These are phyloP conservation scores for Atta cephalotes DNA, from an alignment of 1,140 invertebrate genomes.

Conservation along the genomic window DNA sequence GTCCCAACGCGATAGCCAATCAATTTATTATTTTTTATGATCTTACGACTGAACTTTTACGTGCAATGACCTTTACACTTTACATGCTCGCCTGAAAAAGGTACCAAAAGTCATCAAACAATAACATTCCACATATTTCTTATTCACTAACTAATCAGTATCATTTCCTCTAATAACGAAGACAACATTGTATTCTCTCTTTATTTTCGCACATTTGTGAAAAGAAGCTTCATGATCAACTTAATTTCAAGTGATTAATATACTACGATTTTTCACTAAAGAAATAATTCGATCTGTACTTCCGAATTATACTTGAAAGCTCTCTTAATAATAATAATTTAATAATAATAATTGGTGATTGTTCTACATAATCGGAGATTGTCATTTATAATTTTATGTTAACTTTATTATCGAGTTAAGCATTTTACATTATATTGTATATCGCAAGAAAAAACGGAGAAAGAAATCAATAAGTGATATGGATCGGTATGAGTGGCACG, in stretches of 20 bases:
- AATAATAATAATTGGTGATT: background rate
- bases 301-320: background rate
- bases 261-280: background rate
- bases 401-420: background rate
- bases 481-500: background rate
- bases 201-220: background rate
- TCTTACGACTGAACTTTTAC: too few relatives aligned
- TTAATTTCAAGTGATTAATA: background rate
- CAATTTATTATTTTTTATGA: too few relatives aligned
- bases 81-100: background rate
- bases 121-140: slow-evolving; percentile 26
- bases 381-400: background rate
- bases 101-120: slow-evolving; percentile 9
- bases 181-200: background rate
- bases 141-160: slow-evolving; percentile 10
- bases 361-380: background rate
- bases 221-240: background rate
- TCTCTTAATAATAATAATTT: background rate
- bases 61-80: too few relatives aligned
- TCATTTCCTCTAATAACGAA: background rate
- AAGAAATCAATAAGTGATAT: background rate
- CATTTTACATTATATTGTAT: background rate
- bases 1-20: too few relatives aligned
- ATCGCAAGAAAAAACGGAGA: background rate
- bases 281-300: background rate